Base-by-base conservation (phyloP, 2,888 invertebrate species). In the Osmoderma eremita region DNA sequence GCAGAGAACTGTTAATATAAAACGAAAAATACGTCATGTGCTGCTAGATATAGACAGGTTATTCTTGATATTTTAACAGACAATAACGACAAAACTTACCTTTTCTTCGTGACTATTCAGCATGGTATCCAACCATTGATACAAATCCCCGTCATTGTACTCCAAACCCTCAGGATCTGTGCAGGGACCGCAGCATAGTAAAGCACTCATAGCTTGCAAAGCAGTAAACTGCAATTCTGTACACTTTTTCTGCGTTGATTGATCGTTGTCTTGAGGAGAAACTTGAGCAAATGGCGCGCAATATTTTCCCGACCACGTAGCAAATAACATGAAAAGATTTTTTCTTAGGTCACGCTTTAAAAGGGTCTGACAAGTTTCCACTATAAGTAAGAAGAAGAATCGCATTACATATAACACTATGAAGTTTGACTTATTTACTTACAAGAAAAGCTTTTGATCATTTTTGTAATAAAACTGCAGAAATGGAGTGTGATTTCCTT, bases 121-220 rank as follows among this genome's bases (percentile, higher is more conserved):
- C 78, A 99, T 87, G 75, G 92, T 89, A 82, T 96, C 94, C 64
- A 99, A 86, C 98, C 98, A 98, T 64, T 93, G 90, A 81, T 97
- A 98, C 74, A 96, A 89, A 3, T 93, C 89, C 51, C 97, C 97
- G 77, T 98, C 98, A n/a, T 61, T 61, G 78, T 97, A 97, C 6
- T 91, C 90, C 38, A 95, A 83, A 24, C 92, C 91, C 53, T 88
- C 87, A 0, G 91, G 88, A 76, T 97, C 94, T 81, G 98, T 98
- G 75, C 96, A 94, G 0, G 97, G 92, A 0, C 99, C 99, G 80
- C 98, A 98, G 79, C 97, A 97, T 1, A 98, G 87, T 22, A 99
- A 85, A 8, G 97, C 94, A 69, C 97, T 95, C 94, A 98, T 97
- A 1, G 98, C 98, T 86, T 96, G 87, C 62, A 86, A 77, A 1